Conservation (phyloP, 2,888 invertebrate species). For the Leptinotarsa tumamoca region DNA sequence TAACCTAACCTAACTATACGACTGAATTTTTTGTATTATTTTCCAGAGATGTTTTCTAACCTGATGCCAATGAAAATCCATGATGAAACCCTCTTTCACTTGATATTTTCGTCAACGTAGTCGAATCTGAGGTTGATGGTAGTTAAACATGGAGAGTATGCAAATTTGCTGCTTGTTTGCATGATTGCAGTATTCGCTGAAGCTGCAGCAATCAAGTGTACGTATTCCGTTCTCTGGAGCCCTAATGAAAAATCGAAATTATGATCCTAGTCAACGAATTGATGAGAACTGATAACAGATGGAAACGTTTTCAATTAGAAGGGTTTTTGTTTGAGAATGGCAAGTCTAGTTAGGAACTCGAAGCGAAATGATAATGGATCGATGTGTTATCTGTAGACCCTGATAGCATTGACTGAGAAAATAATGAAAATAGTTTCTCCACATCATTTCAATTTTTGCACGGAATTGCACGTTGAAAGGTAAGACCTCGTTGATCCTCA, state of each 20-base stretch:
- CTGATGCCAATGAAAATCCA: too few species aligned
- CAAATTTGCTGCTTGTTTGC: conserved; percentile 47
- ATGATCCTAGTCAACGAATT: conserved; percentile 6
- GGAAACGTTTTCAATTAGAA: conserved; percentile 13
- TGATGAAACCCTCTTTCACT: neutral
- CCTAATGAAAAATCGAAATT: conserved; percentile 39
- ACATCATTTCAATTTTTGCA: too few species aligned
- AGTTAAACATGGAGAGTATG: conserved; percentile 45
- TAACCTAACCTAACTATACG: too few species aligned
- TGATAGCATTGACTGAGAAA: too few species aligned
- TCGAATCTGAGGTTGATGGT: conserved; percentile 49
- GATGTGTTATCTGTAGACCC: neutral
- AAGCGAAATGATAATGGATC: neutral
- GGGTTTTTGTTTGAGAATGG: neutral
- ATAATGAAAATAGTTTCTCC: too few species aligned
- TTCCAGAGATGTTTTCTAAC: too few species aligned
- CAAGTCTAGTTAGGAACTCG: neutral
- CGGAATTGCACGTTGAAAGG: too few species aligned
- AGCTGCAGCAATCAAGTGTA: conserved; percentile 35
- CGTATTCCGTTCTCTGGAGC: conserved; percentile 16
- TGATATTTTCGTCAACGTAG: conserved; percentile 39
- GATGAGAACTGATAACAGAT: conserved; percentile 21
- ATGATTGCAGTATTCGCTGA: conserved; percentile 43
- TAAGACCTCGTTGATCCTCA: too few species aligned
- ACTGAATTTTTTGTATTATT: too few species aligned